These are phyloP conservation scores for Nyctereutes procyonoides DNA, from an alignment of 2,113 vertebrate species.

Conservation along the genomic window DNA sequence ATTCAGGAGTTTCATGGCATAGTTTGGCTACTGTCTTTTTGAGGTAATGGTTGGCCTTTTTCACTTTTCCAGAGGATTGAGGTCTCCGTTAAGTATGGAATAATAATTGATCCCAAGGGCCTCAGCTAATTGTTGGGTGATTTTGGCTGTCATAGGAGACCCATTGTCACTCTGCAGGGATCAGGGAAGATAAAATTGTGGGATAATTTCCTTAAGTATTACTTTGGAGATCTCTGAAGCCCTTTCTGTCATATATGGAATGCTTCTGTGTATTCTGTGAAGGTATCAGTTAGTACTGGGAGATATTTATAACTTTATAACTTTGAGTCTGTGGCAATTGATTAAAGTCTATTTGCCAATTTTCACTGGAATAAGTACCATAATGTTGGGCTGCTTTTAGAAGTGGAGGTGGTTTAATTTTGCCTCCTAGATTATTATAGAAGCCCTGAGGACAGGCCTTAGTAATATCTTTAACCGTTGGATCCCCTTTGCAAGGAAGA, in stretches of 20 bases:
- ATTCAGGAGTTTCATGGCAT: not conserved
- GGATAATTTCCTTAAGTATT: not conserved
- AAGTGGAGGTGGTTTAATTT: not conserved
- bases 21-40: not conserved
- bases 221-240: not conserved
- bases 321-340: not conserved
- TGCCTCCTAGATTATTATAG: not conserved
- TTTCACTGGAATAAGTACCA: not conserved
- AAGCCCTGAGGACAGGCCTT: not conserved
- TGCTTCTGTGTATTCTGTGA: not conserved
- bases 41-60: not conserved
- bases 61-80: not conserved
- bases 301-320: not conserved
- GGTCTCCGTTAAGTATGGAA: not conserved
- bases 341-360: not conserved
- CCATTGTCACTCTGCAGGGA: not conserved
- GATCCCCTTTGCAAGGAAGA: not conserved
- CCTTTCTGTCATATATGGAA: not conserved
- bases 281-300: not conserved
- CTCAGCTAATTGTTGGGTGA: not conserved
- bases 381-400: not conserved
- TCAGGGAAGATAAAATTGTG: not conserved
- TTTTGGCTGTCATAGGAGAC: not conserved
- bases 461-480: not conserved
- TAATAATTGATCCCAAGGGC: not conserved